These are phyloP conservation scores for Antheraea pernyi DNA, from an alignment of 1,140 invertebrate genomes.

Conservation along the genomic window DNA sequence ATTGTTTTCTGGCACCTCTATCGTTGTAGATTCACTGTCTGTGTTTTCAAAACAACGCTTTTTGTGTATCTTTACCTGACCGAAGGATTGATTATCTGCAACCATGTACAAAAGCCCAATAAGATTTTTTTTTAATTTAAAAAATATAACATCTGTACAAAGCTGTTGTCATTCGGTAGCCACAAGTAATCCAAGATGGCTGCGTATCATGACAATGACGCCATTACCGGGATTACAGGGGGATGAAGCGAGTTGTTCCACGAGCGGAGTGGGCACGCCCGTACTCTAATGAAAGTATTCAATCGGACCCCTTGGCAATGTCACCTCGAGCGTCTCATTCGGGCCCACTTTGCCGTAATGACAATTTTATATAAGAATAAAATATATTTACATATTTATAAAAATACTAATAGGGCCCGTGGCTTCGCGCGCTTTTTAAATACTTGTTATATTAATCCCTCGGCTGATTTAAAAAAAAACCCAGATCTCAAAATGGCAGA, in stretches of 20 bases:
- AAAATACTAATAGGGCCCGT: too few species aligned
- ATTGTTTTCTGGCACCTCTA: not conserved
- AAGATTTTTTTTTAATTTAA: not conserved
- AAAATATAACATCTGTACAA: slow-evolving; percentile 15
- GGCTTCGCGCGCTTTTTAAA: too few species aligned
- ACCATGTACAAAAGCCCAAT: not conserved
- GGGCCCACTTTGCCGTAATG: slow-evolving; percentile 4
- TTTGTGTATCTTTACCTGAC: slow-evolving; percentile 42
- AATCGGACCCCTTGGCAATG: slow-evolving; percentile 15
- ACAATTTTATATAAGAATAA: not conserved
- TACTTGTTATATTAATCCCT: too few species aligned
- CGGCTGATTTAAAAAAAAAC: too few species aligned
- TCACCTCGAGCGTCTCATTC: slow-evolving; percentile 12
- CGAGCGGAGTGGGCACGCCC: slow-evolving; percentile 1
- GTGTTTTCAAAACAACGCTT: slow-evolving; percentile 20
- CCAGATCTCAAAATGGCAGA: too few species aligned
- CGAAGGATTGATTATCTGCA: not conserved
- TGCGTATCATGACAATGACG: slow-evolving; percentile 24
- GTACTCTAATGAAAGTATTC: slow-evolving; percentile 32
- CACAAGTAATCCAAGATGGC: slow-evolving; percentile 27
- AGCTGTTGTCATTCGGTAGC: not conserved
- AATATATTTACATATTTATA: not conserved
- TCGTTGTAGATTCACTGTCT: not conserved
- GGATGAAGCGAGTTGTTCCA: slow-evolving; percentile 1
- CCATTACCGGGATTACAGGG: slow-evolving; percentile 35